phyloP scores from a whole-genome alignment of 2,113 vertebrate genomes.

The Esox niger region DNA sequence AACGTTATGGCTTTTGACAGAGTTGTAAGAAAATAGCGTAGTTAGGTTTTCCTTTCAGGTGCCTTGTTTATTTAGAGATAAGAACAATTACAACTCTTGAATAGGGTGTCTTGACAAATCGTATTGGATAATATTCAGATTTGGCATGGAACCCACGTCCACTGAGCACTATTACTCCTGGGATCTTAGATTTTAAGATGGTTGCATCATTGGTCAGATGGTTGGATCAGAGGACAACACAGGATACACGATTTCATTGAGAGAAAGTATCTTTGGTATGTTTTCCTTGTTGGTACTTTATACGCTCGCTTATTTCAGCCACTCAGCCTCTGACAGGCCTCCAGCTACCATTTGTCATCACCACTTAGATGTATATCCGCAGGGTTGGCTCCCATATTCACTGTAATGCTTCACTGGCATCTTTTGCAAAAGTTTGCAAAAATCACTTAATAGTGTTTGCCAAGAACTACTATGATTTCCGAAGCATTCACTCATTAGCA shows the following conservation, averaged over 20 bases:
- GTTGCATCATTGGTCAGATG: constrained; percentile 24
- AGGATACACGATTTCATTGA: constrained; percentile 27
- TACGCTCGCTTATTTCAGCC: no score
- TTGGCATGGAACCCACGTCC: neutral
- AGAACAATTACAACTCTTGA: neutral
- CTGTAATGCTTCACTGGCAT: constrained; percentile 18
- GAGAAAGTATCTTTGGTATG: constrained; percentile 23
- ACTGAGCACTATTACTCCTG: constrained; percentile 38
- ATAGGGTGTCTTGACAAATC: neutral
- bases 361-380: neutral
- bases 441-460: no score
- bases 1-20: neutral
- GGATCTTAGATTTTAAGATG: constrained; percentile 38
- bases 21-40: neutral
- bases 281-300: constrained; percentile 3
- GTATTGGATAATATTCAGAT: neutral
- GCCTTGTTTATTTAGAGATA: neutral
- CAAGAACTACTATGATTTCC: constrained; percentile 7
- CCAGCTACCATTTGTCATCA: constrained; percentile 5
- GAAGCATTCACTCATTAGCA: constrained; percentile 30
- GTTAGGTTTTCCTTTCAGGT: no score
- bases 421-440: constrained; percentile 1
- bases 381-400: neutral
- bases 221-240: constrained; percentile 40
- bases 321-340: constrained; percentile 1